These are phyloP conservation scores for Ibycter americanus DNA, from an alignment of 2,797 vertebrate species.

Conservation along the genomic window DNA sequence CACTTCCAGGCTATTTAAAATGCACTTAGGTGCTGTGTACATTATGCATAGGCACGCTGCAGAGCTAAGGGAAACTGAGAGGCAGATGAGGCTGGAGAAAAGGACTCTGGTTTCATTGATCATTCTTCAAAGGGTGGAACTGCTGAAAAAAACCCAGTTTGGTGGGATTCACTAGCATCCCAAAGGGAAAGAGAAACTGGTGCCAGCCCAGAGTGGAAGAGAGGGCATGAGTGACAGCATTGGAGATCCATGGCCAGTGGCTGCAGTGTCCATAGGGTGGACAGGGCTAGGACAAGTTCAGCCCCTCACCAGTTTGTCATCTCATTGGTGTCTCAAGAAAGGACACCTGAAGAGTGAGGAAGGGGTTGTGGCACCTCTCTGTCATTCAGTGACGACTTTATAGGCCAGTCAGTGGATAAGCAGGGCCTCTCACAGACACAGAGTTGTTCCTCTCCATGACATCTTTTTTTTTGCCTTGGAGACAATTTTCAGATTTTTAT, in stretches of 20 bases:
- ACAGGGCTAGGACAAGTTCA: not conserved
- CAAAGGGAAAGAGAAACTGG: not conserved
- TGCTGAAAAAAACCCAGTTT: not conserved
- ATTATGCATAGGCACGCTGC: not conserved
- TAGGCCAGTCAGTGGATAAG: not conserved
- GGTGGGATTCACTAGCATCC: not conserved
- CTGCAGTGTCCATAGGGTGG: not conserved
- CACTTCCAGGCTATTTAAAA: not conserved
- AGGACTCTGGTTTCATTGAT: not conserved
- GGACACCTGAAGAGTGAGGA: not conserved
- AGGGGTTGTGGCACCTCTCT: not conserved
- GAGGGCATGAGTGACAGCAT: not conserved
- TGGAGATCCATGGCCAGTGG: not conserved
- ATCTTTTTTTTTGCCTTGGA: not conserved
- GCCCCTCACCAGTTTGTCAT: rapidly evolving
- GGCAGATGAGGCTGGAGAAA: not conserved
- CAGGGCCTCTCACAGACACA: not conserved
- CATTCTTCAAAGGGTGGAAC: not conserved
- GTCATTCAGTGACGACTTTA: not conserved
- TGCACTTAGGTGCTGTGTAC: not conserved
- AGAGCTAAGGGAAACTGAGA: not conserved
- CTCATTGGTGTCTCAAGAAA: not conserved
- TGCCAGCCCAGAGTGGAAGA: not conserved
- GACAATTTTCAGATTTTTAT: conserved; percentile 8
- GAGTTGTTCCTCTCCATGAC: not conserved